Percentiles rank a stretch among this genome's conserved stretches.
Conservation (phyloP, 2,113 vertebrate species). For the Gorilla gorilla region DNA sequence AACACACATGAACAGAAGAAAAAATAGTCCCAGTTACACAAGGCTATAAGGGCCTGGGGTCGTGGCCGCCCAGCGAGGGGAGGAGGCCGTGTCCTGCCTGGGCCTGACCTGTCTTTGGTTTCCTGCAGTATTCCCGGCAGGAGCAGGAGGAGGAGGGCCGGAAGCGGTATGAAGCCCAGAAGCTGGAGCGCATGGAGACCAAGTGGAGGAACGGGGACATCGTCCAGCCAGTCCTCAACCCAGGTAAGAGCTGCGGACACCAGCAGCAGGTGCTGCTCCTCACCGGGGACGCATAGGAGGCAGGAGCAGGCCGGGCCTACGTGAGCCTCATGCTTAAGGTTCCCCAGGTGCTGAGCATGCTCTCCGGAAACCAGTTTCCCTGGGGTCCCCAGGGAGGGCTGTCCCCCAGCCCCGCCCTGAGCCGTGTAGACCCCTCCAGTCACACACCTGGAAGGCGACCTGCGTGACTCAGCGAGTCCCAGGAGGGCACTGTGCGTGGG, state of each 20-base stretch:
- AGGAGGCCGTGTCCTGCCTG: fast-evolving
- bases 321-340: neutral
- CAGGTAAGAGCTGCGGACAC: constrained; percentile 82
- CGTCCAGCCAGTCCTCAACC: constrained; percentile 83
- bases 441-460: neutral
- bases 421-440: no score
- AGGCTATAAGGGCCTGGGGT: neutral
- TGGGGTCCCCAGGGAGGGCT: neutral
- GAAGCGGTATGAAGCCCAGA: constrained; percentile 94
- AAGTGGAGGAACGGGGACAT: constrained; percentile 88
- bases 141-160: constrained; percentile 92
- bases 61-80: fast-evolving
- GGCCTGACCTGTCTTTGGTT: neutral
- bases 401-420: neutral
- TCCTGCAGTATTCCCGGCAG: constrained; percentile 85
- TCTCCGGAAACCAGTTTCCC: neutral
- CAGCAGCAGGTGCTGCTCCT: fast-evolving
- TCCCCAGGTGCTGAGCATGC: neutral
- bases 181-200: constrained; percentile 91
- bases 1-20: fast-evolving
- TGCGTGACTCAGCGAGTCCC: fast-evolving
- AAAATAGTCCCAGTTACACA: fast-evolving
- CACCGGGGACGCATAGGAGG: fast-evolving
- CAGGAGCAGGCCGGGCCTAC: no score
- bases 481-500: neutral